Evolutionary conservation across 2,888 invertebrate species (phyloP), one percentile per base, ranked within the genome.

Genomic region (Heliconius ethilla): DNA sequence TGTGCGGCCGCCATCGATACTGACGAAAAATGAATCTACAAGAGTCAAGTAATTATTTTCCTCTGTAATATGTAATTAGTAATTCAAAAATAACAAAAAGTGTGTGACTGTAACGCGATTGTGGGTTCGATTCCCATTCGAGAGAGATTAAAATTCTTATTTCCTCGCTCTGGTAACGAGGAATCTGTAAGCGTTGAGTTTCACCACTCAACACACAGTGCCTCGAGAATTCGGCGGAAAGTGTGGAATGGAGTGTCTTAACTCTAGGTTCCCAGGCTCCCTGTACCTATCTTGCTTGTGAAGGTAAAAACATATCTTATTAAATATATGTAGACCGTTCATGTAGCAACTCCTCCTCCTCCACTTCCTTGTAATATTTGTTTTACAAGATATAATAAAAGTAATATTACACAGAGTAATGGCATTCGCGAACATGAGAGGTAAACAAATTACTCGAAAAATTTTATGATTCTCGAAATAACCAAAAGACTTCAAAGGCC

Each of bases 371-470:
- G 15, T 15, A 6, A 63, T 63, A 63, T 63, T 27, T 27, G 25
- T 37, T 37, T 40, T 69, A 69, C 33, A 59, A 37, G 25, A 59
- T 72, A n/a, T 72, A 33, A 33, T 59, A 72, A 72, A 25, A 59
- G 33, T 55, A 33, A 55, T 72, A 72, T 59, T 18, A 59, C 33
- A 37, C 15, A 59, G n/a, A 55, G 33, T 72, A 72, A 73, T 73
- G 15, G 73, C 40, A 84, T 81, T 87, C 86, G 86, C 84, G 82
- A 80, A 82, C 83, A 81, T 81, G 84, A 83, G 82, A 86, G 81
- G 84, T 86, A 88, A 87, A 87, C 87, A 87, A 84, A 85, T 83
- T 83, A 81, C 81, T 83, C 81, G 76, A 80, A 80, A 83, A 81
- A 84, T 83, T 85, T 84, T 87, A 88, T 81, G 83, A 80, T 81